Base-by-base conservation (phyloP, 2,888 invertebrate genomes). In the Melieria omissa region DNA sequence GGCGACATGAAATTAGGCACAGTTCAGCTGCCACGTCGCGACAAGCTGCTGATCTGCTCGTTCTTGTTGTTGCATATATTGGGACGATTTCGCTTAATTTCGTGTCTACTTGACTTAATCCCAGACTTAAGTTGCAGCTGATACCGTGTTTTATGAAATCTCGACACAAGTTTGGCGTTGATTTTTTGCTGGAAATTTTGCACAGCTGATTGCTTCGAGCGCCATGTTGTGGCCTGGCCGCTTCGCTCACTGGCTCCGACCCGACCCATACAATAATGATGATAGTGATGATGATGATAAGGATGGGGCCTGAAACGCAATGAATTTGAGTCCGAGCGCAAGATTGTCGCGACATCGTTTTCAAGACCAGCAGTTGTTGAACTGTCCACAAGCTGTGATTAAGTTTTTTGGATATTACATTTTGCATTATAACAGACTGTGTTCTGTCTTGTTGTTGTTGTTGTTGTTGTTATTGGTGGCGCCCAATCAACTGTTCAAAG, bases 401-500 rank as follows among this genome's bases (percentile, higher is more conserved):
- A 75, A 75, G 73, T 75, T 75, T 75, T 29, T 74, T 73, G 75
- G 74, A 78, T 75, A 66, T 79, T 82, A 52, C 5, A 52, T 52
- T 52, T 52, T 52, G 52, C 14, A n/a, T 9, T 52, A n/a, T 29
- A 29, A 29, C 29, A 29, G 52, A 12, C 14, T n/a, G 12, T 6
- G 52, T 52, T 52, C 14, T 14, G 52, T n/a, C 8, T 52, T 9
- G 5, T 52, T 52, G 52, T 52, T 52, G 52, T 8, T 49, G 49
- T 49, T 49, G 49, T 49, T 49, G 57, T 79, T 76, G 76, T 81
- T 80, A 73, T 74, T 76, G 80, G 81, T 81, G 83, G 84, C 84
- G 83, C 83, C 84, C 83, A 83, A 84, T 83, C 83, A 83, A 83
- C 83, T 83, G 83, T 83, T 83, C 72, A 74, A 73, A 72, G 72